Conservation (phyloP, 2,888 invertebrate genomes). For the Eumerus sabulonum region DNA sequence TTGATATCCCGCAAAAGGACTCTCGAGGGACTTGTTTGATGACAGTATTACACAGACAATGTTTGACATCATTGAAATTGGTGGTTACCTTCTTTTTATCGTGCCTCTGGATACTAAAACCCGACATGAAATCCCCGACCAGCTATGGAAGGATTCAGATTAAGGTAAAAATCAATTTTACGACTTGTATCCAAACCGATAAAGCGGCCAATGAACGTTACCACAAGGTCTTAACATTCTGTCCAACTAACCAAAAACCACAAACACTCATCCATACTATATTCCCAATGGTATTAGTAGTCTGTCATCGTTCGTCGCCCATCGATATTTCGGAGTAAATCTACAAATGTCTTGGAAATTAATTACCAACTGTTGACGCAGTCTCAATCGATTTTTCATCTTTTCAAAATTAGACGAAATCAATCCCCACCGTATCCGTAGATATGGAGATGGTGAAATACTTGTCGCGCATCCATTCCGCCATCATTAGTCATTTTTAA, state of each 20-base stretch:
- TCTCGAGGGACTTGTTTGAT: conserved; percentile 60
- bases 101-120: conserved; percentile 14
- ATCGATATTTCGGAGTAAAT: not conserved
- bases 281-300: no score
- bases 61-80: conserved; percentile 66
- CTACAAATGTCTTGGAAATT: conserved; percentile 51
- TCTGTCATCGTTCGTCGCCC: no score
- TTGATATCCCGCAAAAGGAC: conserved; percentile 61
- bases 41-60: conserved; percentile 65
- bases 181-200: not conserved
- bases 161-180: conserved; percentile 2
- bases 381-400: conserved; percentile 67
- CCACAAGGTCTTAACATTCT: no score
- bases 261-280: no score
- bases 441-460: conserved; percentile 30
- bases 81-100: conserved; percentile 54
- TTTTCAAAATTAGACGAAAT: conserved; percentile 65
- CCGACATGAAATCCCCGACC: not conserved
- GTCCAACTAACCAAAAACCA: no score
- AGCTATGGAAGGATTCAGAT: not conserved
- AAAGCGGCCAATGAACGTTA: not conserved
- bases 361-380: conserved; percentile 67
- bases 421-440: conserved; percentile 48
- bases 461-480: conserved; percentile 50
- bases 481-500: conserved; percentile 68